A percentile compares a stretch with the other conserved stretches of the same genome.
Evolutionary conservation across 2,888 invertebrate genomes (phyloP).

Genomic region (Aradus depressus): DNA sequence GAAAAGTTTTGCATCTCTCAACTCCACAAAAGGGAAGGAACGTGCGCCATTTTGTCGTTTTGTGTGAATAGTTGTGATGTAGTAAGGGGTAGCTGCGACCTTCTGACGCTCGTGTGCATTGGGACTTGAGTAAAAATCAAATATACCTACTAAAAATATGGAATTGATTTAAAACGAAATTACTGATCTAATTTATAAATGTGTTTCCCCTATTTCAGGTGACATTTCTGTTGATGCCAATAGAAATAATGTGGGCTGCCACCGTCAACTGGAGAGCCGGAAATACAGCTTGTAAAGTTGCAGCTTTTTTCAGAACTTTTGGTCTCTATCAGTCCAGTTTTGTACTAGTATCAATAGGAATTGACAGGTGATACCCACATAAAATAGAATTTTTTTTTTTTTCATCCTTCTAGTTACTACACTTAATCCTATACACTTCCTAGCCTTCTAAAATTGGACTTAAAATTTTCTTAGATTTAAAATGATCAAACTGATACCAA

Average conservation of each 20-base stretch:
- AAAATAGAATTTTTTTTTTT: constrained; percentile 11
- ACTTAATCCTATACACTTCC: not conserved
- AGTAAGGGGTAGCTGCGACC: too few species aligned
- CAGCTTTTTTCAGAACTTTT: constrained; percentile 78
- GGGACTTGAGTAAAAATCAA: too few species aligned
- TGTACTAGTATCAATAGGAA: constrained; percentile 76
- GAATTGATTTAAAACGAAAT: too few species aligned
- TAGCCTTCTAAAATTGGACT: not conserved
- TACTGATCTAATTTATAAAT: too few species aligned
- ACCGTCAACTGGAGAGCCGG: constrained; percentile 81
- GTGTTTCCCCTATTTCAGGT: too few species aligned
- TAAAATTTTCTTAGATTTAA: not conserved
- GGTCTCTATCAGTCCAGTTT: constrained; percentile 80
- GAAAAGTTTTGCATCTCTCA: too few species aligned
- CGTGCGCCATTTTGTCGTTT: too few species aligned
- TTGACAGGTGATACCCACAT: constrained; percentile 68
- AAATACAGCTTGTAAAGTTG: constrained; percentile 70
- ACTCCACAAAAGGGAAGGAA: too few species aligned
- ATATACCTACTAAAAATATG: too few species aligned
- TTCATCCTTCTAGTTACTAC: constrained; percentile 1
- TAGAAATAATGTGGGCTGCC: constrained; percentile 79
- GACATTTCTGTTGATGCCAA: constrained; percentile 79
- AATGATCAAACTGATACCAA: not conserved
- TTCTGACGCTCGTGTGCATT: too few species aligned
- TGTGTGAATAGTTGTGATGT: too few species aligned